Evolutionary conservation across 2,113 vertebrate species (phyloP), one percentile per base, ranked within the genome.

Genomic region (Oenanthe oenanthe): DNA sequence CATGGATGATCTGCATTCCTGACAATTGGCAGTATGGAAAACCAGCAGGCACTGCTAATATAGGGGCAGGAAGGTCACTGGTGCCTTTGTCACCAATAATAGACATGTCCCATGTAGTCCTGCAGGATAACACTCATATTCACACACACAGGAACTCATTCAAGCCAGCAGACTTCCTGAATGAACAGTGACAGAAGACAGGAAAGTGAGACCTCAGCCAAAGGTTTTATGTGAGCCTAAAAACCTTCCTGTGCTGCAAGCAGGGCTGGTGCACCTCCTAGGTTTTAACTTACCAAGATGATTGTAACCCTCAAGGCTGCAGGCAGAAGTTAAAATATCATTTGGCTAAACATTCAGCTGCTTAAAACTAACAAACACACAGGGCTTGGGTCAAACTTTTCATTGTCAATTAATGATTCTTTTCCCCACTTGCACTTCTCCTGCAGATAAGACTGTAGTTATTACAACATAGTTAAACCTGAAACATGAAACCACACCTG

Each of bases 401-500:
- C 96, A 86, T 81, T 70, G 67, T 89, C 91, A 81, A 78, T 87
- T 97, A 97, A 96, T 50, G 82, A 91, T 85, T 95, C 92, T 96
- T 95, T 95, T 90, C 82, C 90, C 71, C 95, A 85, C 86, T 90
- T 93, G 88, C 88, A 72, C 95, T 92, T 84, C 88, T 89, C 60
- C 83, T 63, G 68, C 62, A 95, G 92, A 62, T 89, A 95, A 92
- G 87, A 73, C 91, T 95, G 88, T 84, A 96, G 88, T 93, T 95
- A 92, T 57, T 92, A 94, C 42, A 91, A 57, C 70, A 51, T n/a
- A 89, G 75, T 96, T 96, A 95, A 94, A 96, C 87, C 79, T 96
- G 97, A 97, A 98, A 98, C 48, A 43, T n/a, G 90, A 98, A 96
- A 97, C 96, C 94, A 77, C 84, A 94, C 84, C 94, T 90, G 88